Conservation (phyloP, 2,113 vertebrate species). For the Odocoileus hemionus region DNA sequence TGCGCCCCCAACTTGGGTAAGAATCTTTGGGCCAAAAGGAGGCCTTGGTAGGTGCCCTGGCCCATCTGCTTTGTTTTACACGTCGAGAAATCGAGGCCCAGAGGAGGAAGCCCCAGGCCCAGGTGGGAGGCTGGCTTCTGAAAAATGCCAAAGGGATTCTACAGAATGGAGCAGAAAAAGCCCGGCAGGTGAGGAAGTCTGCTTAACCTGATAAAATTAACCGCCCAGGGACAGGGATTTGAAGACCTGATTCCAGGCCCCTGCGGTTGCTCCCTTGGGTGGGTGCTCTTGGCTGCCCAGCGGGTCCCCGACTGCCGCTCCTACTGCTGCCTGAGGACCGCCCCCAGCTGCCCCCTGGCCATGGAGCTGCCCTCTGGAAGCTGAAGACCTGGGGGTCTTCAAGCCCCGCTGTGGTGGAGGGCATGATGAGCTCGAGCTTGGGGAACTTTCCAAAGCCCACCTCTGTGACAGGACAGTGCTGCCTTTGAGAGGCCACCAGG, state of each 20-base stretch:
- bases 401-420: background rate
- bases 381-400: background rate
- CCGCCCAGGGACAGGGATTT: background rate
- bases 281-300: background rate
- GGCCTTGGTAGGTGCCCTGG: background rate
- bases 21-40: background rate
- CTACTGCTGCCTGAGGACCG: background rate
- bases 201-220: background rate
- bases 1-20: background rate
- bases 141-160: background rate
- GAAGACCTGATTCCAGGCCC: background rate
- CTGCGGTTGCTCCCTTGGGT: background rate
- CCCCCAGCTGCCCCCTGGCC: background rate
- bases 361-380: background rate
- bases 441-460: background rate
- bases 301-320: accelerated
- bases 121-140: background rate
- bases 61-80: background rate
- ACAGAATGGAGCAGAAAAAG: background rate
- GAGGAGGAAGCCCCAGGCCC: background rate
- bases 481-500: background rate
- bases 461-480: background rate
- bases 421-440: accelerated
- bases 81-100: background rate
- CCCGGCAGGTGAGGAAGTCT: background rate